Conservation (phyloP, 2,888 invertebrate genomes). For the Eutolmus rufibarbis region DNA sequence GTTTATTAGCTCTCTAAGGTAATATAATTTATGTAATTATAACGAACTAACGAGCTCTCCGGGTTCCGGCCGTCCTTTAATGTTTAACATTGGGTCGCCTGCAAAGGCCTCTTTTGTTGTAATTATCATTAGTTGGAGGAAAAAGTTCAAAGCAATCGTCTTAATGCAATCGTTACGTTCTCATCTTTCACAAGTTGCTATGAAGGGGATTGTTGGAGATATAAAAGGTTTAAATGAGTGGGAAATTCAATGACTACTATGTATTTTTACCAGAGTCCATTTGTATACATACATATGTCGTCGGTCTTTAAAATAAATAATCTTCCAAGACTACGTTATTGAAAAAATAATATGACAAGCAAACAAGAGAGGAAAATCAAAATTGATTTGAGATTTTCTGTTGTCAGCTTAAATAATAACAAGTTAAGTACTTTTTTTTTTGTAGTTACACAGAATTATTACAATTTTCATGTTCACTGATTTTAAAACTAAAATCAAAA, state of each 20-base stretch:
- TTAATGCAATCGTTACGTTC: constrained; percentile 29
- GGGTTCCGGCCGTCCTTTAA: not conserved
- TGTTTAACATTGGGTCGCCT: not conserved
- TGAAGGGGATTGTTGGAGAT: not conserved
- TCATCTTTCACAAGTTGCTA: not conserved
- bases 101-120: not conserved
- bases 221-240: not conserved
- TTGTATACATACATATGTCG: not conserved
- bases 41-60: constrained; percentile 40
- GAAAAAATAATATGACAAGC: not conserved
- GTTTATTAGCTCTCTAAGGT: constrained; percentile 47
- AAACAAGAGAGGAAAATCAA: too few species aligned
- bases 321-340: not conserved
- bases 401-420: too few species aligned
- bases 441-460: too few species aligned
- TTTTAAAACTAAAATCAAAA: too few species aligned
- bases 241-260: not conserved
- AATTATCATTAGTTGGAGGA: constrained; percentile 11
- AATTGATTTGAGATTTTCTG: too few species aligned
- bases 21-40: constrained; percentile 45
- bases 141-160: constrained; percentile 26
- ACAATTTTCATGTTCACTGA: too few species aligned
- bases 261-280: not conserved
- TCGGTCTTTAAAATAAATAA: not conserved
- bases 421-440: too few species aligned